These are phyloP conservation scores for Tapera naevia DNA, from an alignment of 2,797 vertebrate genomes.

Conservation along the genomic window DNA sequence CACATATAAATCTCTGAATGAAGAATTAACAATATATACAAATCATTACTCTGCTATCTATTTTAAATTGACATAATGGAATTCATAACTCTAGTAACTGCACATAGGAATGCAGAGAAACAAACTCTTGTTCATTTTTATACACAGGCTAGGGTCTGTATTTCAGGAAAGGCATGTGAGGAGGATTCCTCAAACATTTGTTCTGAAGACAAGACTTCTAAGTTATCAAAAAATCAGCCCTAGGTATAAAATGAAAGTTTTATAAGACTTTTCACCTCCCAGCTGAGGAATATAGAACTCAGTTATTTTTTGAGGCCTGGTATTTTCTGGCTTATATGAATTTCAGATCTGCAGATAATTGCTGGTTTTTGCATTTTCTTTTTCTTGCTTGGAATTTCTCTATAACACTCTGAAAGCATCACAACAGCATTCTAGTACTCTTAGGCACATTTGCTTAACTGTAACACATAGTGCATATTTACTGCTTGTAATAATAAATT, in stretches of 20 bases:
- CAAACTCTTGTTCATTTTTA: background rate
- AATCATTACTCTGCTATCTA: background rate
- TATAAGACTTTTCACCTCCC: background rate
- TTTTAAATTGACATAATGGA: background rate
- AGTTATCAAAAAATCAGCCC: background rate
- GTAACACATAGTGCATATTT: background rate
- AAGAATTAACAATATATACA: background rate
- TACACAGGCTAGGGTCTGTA: fast-evolving
- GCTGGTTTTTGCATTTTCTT: background rate
- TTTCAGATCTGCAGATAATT: background rate
- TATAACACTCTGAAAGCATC: background rate
- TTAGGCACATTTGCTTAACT: background rate
- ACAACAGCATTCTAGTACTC: background rate
- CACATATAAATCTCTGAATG: background rate
- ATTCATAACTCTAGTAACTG: background rate
- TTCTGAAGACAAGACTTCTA: background rate
- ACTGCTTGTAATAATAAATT: background rate
- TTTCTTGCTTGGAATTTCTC: background rate
- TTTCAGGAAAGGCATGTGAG: background rate
- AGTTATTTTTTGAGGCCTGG: background rate
- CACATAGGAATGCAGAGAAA: background rate
- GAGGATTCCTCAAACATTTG: background rate
- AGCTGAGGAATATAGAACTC: background rate
- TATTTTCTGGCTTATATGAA: background rate
- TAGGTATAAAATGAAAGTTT: background rate